Percentiles rank a stretch among this genome's conserved stretches.
Evolutionary conservation across 1,140 invertebrate species (phyloP).

Genomic region (Hetaerina americana): DNA sequence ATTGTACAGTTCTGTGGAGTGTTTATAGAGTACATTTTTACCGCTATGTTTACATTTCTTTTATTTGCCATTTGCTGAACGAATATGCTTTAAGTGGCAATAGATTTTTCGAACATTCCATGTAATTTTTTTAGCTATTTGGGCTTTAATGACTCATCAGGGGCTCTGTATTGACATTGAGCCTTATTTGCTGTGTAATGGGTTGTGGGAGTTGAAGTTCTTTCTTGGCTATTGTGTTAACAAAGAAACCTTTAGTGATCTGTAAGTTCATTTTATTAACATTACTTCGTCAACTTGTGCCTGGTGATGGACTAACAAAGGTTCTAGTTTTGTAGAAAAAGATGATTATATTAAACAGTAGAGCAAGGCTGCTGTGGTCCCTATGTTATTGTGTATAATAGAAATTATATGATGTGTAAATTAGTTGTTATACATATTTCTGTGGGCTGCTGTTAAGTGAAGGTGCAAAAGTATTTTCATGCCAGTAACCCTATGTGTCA

Average conservation of each 20-base stretch:
- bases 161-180: neutral
- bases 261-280: constrained; percentile 13
- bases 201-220: neutral
- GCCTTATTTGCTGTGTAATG: neutral
- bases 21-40: constrained; percentile 4
- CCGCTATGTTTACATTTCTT: constrained; percentile 6
- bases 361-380: constrained; percentile 16
- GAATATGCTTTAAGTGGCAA: constrained; percentile 2
- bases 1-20: constrained; percentile 1
- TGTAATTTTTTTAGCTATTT: constrained; percentile 4
- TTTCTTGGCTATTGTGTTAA: neutral
- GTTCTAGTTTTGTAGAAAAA: constrained; percentile 1
- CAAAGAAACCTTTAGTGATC: neutral
- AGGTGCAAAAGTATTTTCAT: neutral
- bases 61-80: constrained; percentile 4
- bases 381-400: constrained; percentile 13
- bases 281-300: constrained; percentile 11
- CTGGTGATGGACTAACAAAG: constrained; percentile 13
- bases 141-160: neutral
- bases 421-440: constrained; percentile 12
- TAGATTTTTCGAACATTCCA: constrained; percentile 9
- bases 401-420: constrained; percentile 13
- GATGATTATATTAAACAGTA: constrained; percentile 4
- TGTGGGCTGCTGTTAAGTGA: constrained; percentile 10
- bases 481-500: neutral